Percentiles rank a stretch among this genome's conserved stretches.
Evolutionary conservation across 1,140 invertebrate genomes (phyloP).

Genomic region (Bombus picipes): DNA sequence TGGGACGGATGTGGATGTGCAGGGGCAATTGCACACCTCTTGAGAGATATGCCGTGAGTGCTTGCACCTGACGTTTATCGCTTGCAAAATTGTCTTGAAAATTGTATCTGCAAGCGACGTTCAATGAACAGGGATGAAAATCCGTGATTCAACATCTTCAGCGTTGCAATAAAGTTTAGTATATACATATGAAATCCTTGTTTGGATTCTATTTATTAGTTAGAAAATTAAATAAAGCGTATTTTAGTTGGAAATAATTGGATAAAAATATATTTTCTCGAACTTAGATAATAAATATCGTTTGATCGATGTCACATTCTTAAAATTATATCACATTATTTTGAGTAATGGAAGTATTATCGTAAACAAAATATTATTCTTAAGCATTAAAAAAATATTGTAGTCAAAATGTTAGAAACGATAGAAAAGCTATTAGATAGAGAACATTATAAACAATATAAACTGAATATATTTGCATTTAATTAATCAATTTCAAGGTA

Average conservation of each 20-base stretch:
- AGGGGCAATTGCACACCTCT: not conserved
- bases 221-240: not conserved
- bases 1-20: not conserved
- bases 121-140: not conserved
- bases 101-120: not conserved
- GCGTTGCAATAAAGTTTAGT: not conserved
- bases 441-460: not conserved
- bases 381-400: too few relatives aligned
- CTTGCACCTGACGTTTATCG: not conserved
- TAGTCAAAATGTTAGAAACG: not conserved
- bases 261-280: too few relatives aligned
- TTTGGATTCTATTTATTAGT: not conserved
- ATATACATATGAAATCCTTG: too few relatives aligned
- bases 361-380: too few relatives aligned
- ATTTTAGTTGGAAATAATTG: too few relatives aligned
- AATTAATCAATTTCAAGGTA: not conserved
- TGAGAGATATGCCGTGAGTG: not conserved
- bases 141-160: not conserved
- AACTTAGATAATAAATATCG: too few relatives aligned
- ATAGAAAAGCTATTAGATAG: not conserved
- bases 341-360: too few relatives aligned
- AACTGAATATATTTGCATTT: not conserved
- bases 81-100: conserved; percentile 2
- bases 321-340: too few relatives aligned
- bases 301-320: too few relatives aligned